These are phyloP conservation scores for Orientallactaga sibirica DNA, from an alignment of 2,797 vertebrate species.

Conservation along the genomic window DNA sequence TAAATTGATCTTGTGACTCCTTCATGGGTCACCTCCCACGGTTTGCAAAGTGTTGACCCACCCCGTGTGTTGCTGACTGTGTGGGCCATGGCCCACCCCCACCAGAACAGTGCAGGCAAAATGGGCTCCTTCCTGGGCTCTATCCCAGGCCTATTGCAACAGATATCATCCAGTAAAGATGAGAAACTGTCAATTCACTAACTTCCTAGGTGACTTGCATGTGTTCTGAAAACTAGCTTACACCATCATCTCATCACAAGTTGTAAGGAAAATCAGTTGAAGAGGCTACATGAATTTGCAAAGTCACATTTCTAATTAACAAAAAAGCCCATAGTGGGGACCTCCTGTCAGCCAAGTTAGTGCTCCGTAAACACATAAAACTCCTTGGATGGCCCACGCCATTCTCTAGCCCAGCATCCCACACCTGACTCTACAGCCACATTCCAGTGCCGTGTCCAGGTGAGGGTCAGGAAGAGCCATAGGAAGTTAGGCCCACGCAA, in stretches of 20 bases:
- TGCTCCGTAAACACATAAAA: not conserved
- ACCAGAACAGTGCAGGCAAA: not conserved
- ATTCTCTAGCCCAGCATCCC: not conserved
- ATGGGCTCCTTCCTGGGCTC: not conserved
- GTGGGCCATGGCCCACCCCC: not conserved
- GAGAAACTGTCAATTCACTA: not conserved
- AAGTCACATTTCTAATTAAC: not conserved
- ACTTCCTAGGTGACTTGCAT: not conserved
- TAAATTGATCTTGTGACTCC: slow-evolving; percentile 5
- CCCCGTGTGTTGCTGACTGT: not conserved
- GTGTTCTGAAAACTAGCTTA: not conserved
- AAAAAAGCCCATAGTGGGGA: not conserved
- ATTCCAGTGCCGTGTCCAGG: not conserved
- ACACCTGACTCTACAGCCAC: not conserved
- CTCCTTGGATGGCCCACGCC: not conserved
- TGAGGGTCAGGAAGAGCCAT: not conserved
- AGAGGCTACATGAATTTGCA: not conserved
- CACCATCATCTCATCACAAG: not conserved
- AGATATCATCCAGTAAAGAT: not conserved
- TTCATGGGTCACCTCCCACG: not conserved
- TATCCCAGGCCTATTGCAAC: not conserved
- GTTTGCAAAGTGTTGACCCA: not conserved
- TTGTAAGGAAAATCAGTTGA: not conserved
- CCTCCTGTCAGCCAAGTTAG: not conserved
- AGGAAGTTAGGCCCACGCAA: not conserved